Conservation (phyloP, 2,113 vertebrate species). For the Cettia cetti region DNA sequence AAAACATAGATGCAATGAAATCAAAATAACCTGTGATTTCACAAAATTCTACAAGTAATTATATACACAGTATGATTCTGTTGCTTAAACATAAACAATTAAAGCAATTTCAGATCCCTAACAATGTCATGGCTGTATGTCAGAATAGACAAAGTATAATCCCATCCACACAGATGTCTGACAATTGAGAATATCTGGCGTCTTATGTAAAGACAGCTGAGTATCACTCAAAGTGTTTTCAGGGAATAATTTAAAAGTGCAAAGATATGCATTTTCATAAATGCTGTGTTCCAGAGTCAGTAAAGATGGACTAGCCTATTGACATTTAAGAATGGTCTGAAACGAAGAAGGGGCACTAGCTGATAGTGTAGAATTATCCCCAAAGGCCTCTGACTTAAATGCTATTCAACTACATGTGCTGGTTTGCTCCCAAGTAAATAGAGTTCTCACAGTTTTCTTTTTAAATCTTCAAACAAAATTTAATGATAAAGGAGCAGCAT, state of each 20-base stretch:
- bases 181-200: background rate
- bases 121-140: background rate
- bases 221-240: background rate
- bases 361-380: background rate
- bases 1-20: background rate
- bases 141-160: background rate
- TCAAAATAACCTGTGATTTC: background rate
- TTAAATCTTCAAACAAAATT: background rate
- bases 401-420: background rate
- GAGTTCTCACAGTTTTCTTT: background rate
- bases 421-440: background rate
- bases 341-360: background rate
- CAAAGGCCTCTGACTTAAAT: background rate
- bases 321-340: background rate
- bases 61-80: background rate
- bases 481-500: background rate
- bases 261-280: background rate
- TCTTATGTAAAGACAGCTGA: background rate
- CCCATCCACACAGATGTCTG: background rate
- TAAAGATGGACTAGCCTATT: background rate
- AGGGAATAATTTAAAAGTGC: background rate
- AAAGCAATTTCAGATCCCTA: background rate
- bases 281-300: background rate
- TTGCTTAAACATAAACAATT: background rate
- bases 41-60: background rate